Evolutionary conservation across 2,888 invertebrate genomes (phyloP), one percentile per base, ranked within the genome.

Genomic region (Thelaira solivaga): DNA sequence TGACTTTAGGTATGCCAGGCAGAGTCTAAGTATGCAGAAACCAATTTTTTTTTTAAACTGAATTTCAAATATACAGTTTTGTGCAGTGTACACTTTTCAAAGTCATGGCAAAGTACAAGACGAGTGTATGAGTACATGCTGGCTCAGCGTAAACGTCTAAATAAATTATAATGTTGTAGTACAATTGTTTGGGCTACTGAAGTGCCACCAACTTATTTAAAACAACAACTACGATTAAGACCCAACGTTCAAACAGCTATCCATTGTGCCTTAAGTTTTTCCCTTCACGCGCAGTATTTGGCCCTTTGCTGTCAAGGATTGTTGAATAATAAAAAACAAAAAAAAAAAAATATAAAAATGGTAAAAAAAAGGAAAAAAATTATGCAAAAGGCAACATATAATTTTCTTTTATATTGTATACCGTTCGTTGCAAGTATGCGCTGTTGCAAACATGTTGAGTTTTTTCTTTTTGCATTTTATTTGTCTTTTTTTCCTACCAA

Each of bases 161-260:
- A 82, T 83, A 82, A 83, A 82, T 83, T 82, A 83, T 83, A 74
- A 82, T 81, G 80, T 81, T 82, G 82, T 80, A 81, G 78, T 81
- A 80, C 81, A 74, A 53, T 53, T 55, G 49, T 59, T 72, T 78
- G 31, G 47, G 79, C 68, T 57, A 74, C 78, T 68, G 77, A 64
- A 43, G 36, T 80, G 73, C 68, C 61, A 62, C 57, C 61, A 80
- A 57, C 62, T 49, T 39, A 61, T 29, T 29, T 22, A 36, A 39
- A 59, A 31, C 62, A 39, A 39, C 39, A 69, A 47, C 34, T 24
- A 39, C 39, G 64, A 47, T 26, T 24, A 67, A 36, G 41, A 41
- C 49, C 16, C 29, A 41, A 39, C 34, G 51, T 51, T 36, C 61
- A 36, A 20, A 10, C 10, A 31, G 51, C 11, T 29, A 43, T 69